A percentile compares a stretch with the other conserved stretches of the same genome.
These are phyloP conservation scores for Sander lucioperca DNA, from an alignment of 2,113 vertebrate genomes.

Conservation along the genomic window DNA sequence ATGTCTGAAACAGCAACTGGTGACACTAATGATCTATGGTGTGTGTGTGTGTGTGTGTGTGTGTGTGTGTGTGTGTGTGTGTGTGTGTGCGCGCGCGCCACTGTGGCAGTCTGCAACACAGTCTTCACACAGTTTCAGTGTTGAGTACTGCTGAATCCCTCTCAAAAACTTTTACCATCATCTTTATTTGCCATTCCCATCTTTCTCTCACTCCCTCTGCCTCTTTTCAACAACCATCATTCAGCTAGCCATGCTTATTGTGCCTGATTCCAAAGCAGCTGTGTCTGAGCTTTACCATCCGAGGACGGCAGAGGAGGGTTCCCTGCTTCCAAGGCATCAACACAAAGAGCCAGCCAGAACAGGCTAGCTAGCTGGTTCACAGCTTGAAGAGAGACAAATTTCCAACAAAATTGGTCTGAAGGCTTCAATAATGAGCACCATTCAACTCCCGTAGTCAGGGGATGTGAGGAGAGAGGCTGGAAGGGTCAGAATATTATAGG, in stretches of 20 bases:
- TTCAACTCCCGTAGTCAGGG: conserved; percentile 55
- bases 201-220: neutral
- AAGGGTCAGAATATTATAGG: conserved; percentile 46
- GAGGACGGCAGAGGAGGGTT: conserved; percentile 31
- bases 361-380: conserved; percentile 57
- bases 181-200: conserved; percentile 23
- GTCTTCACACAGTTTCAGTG: neutral
- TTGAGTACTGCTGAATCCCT: conserved; percentile 8
- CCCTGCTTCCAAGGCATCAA: conserved; percentile 53
- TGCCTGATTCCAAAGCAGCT: conserved; percentile 49
- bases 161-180: conserved; percentile 10
- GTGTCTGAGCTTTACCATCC: conserved; percentile 33
- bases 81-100: neutral
- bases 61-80: neutral
- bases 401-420: conserved; percentile 59
- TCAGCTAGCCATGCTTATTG: conserved; percentile 41
- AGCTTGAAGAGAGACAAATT: conserved; percentile 57
- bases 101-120: conserved; percentile 9
- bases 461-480: conserved; percentile 43
- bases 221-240: conserved; percentile 19
- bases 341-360: conserved; percentile 56
- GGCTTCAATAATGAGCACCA: conserved; percentile 63
- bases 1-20: conserved; percentile 9
- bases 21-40: conserved; percentile 25
- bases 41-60: neutral